Evolutionary conservation across 2,888 invertebrate genomes (phyloP), one percentile per base, ranked within the genome.

Genomic region (Pollenia angustigena): DNA sequence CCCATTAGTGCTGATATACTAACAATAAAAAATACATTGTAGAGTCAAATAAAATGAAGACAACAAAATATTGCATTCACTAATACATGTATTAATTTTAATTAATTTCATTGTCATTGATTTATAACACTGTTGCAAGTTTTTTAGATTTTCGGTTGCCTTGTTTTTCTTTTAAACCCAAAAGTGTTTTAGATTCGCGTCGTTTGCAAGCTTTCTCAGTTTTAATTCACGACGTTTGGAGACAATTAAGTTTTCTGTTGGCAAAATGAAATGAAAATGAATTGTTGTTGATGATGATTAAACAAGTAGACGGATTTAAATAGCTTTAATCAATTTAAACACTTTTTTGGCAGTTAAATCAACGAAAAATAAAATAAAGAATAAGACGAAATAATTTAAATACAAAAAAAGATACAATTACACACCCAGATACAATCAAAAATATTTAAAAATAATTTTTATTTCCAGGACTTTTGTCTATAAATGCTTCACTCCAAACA

Each of bases 81-180:
- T 23, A 46, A 46, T 23, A 66, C 7, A 4, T 46, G 4, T 46
- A 7, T n/a, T n/a, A n/a, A n/a, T n/a, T n/a, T n/a, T n/a, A n/a
- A 75, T 82, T 82, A 75, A 75, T 69, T 68, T 52, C 16, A 23
- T 16, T 75, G 81, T 75, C 68, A 75, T 82, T 82, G 75, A 82
- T 82, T 82, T 82, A 81, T 81, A 74, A 44, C 46, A n/a, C 50
- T 58, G 42, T 54, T 74, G 58, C 56, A 50, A 66, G n/a, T 3
- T 66, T 66, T 76, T 46, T 44, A 54, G 54, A 9, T 9, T 78
- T 40, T 32, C 7, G 0, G 4, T 54, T 46, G 10, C 42, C 40
- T 8, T 40, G 50, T 62, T 62, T 52, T 44, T 48, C n/a, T 60
- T 23, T 10, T n/a, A n/a, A 44, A 44, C 23, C n/a, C 42, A 75